phyloP scores from a whole-genome alignment of 2,888 invertebrate species.

The Netelia virgata region DNA sequence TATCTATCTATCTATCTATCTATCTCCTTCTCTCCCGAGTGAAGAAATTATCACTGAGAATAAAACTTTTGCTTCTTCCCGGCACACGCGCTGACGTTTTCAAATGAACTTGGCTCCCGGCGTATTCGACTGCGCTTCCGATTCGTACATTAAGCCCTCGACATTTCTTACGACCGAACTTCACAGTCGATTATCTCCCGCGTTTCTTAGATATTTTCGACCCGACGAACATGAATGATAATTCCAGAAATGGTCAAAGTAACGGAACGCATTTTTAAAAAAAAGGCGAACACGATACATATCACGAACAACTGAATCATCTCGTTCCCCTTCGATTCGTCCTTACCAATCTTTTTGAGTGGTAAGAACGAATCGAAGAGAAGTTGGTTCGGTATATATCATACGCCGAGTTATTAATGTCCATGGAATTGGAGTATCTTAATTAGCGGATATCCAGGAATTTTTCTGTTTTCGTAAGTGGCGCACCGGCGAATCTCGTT shows the following conservation, averaged over 20 bases:
- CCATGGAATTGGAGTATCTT: slow-evolving; percentile 26
- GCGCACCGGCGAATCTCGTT: slow-evolving; percentile 22
- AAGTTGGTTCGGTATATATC: no score
- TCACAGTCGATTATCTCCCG: slow-evolving; percentile 23
- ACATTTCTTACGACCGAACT: not conserved
- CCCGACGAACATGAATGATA: not conserved
- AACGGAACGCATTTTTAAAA: not conserved
- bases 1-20: no score
- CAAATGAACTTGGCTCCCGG: not conserved
- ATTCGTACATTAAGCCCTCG: not conserved
- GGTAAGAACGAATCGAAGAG: no score
- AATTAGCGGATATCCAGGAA: slow-evolving; percentile 45
- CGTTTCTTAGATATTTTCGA: slow-evolving; percentile 14
- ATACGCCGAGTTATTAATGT: slow-evolving; percentile 1
- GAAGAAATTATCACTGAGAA: slow-evolving; percentile 8
- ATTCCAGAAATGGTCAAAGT: slow-evolving; percentile 13
- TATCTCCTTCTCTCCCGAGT: not conserved
- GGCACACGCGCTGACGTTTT: not conserved
- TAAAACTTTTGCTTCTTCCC: slow-evolving; percentile 40
- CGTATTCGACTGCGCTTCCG: slow-evolving; percentile 43
- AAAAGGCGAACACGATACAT: not conserved
- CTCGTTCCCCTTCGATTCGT: not conserved
- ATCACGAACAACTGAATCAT: not conserved
- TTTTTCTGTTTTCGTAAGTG: not conserved
- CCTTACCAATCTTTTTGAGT: no score